Evolutionary conservation across 2,113 vertebrate genomes (phyloP).

Genomic region (Pituophis catenifer): DNA sequence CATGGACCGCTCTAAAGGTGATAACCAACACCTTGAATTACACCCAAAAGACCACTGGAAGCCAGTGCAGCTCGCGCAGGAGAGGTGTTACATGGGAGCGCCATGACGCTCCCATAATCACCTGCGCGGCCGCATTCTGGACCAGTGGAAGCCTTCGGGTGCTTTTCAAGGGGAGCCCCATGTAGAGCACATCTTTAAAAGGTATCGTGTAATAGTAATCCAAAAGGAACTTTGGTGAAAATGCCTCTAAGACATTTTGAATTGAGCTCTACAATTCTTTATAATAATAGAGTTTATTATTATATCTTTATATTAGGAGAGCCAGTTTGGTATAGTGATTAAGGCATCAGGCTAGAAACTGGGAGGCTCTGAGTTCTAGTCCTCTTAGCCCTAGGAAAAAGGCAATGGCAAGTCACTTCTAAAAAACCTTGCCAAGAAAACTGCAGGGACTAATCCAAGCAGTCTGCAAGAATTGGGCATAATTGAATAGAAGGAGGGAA

Average conservation of each 20-base stretch:
- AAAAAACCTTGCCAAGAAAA: not conserved
- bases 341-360: not conserved
- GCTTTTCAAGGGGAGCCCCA: too few relatives aligned
- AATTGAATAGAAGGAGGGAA: not conserved
- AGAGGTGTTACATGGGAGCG: too few relatives aligned
- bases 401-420: not conserved
- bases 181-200: not conserved
- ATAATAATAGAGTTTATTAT: not conserved
- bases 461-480: not conserved
- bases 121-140: too few relatives aligned
- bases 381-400: not conserved
- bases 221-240: not conserved
- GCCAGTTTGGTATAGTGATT: not conserved
- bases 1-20: too few relatives aligned
- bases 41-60: too few relatives aligned
- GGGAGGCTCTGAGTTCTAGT: not conserved
- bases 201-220: not conserved
- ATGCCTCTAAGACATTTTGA: not conserved
- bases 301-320: not conserved
- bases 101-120: too few relatives aligned
- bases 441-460: not conserved
- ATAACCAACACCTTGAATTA: too few relatives aligned
- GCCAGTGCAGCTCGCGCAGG: too few relatives aligned
- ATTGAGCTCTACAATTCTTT: not conserved
- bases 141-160: too few relatives aligned